Evolutionary conservation across 2,888 invertebrate genomes (phyloP).

Genomic region (Emmelina monodactyla): DNA sequence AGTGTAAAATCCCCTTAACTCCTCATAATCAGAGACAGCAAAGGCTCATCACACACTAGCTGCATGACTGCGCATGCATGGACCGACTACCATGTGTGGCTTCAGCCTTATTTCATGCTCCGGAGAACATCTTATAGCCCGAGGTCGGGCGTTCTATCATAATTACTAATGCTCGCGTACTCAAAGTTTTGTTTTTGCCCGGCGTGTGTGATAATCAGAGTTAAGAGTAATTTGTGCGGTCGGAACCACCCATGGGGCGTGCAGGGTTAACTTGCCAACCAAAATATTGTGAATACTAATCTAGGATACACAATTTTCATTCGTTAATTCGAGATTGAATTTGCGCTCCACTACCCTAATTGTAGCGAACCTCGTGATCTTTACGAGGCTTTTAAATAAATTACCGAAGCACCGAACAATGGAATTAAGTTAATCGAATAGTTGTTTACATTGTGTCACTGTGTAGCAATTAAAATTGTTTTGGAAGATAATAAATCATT

Average conservation of each 20-base stretch:
- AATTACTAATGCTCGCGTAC: constrained; percentile 48
- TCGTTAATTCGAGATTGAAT: too few relatives aligned
- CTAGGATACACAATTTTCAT: too few relatives aligned
- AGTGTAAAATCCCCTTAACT: too few relatives aligned
- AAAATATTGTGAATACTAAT: too few relatives aligned
- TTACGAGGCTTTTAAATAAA: constrained; percentile 50
- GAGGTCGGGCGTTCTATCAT: constrained; percentile 53
- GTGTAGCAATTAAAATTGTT: constrained; percentile 63
- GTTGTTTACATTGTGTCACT: constrained; percentile 65
- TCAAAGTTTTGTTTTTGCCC: too few relatives aligned
- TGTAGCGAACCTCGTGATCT: constrained; percentile 22
- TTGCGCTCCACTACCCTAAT: constrained; percentile 15
- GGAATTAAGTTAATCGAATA: constrained; percentile 65
- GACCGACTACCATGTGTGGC: constrained; percentile 27
- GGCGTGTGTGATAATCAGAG: too few relatives aligned
- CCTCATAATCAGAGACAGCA: too few relatives aligned
- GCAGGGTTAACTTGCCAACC: too few relatives aligned
- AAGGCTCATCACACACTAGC: neutral
- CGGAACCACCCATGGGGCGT: too few relatives aligned
- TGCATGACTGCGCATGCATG: neutral
- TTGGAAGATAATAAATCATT: constrained; percentile 61
- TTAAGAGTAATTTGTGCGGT: too few relatives aligned
- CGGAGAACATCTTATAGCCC: constrained; percentile 58
- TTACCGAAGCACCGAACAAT: constrained; percentile 43
- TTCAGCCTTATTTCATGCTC: constrained; percentile 62